Evolutionary conservation across 2,797 vertebrate species (phyloP), one percentile per base, ranked within the genome.

Genomic region (Jordanella pulchra): DNA sequence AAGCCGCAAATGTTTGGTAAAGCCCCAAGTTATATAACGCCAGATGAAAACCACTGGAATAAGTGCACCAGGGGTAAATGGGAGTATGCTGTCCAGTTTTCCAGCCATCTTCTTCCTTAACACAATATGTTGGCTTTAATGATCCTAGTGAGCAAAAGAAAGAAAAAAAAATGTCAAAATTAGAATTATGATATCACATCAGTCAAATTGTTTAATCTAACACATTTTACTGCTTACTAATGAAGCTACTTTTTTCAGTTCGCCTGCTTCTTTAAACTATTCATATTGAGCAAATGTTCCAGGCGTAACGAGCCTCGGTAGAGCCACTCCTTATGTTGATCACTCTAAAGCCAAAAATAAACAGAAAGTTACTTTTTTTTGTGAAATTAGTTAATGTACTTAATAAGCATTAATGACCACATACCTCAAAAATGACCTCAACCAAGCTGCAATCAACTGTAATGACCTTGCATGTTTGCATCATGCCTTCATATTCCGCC

Each of bases 231-330:
- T 25, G 0, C 25, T 17, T 0, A 13, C 13, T 60, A 11, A 2
- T 27, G 2, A 21, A 28, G 6, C 28, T 30, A 39, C 0, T 14
- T 42, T 4, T 66, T 45, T 7, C 1, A 2, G 10, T 0, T 0
- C 0, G 6, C 3, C 0, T 21, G 15, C 7, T 11, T 32, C 55
- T 72, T 55, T 1, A 6, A 1, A 25, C 13, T 0, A 1, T 0
- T 74, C 27, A 69, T 2, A 0, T 1, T 23, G 3, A 91, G 90
- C 86, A 97, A 95, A 73, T 95, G 95, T 77, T 96, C 94, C 6
- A 98, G 89, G 54, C 95, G 95, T 0, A 93, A 93, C 63, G 97
- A 98, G 0, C 97, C 97, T 28, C 96, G 87, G 80, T 97, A 97
- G 72, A 99, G 88, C 96, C 96, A 97, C 79, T 97, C 95, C 1